A percentile compares a stretch with the other conserved stretches of the same genome.
phyloP scores from a whole-genome alignment of 2,888 invertebrate genomes.

The Tenthredo notha region DNA sequence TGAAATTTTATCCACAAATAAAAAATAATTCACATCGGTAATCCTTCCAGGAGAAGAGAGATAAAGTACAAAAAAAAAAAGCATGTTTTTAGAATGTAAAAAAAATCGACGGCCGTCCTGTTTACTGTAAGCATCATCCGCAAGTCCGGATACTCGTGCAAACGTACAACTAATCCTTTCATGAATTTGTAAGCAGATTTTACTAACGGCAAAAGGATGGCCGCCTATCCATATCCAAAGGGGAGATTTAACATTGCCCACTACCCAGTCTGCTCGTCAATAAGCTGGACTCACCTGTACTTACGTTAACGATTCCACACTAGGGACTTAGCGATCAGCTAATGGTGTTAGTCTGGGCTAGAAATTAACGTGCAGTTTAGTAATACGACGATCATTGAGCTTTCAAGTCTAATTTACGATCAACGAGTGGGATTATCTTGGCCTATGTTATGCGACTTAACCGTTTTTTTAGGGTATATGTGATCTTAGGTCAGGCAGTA shows the following conservation, averaged over 20 bases:
- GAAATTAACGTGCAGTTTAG: not conserved
- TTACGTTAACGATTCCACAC: not conserved
- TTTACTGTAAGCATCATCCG: conserved; percentile 23
- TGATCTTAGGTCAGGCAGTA: not conserved
- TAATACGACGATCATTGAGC: conserved; percentile 7
- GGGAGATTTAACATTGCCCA: not conserved
- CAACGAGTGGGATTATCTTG: not conserved
- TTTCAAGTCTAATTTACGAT: not conserved
- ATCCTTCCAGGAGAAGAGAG: not conserved
- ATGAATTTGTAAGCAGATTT: conserved; percentile 38
- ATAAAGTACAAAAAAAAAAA: too few species aligned
- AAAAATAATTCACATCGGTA: not conserved
- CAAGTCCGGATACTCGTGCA: conserved; percentile 3
- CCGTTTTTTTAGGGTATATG: not conserved
- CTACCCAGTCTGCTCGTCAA: not conserved
- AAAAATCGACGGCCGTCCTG: conserved; percentile 1
- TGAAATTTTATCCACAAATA: not conserved
- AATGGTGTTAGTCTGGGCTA: not conserved
- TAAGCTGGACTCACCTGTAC: not conserved
- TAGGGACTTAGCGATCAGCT: not conserved
- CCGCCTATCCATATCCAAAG: conserved; percentile 21
- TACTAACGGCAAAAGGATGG: conserved; percentile 9
- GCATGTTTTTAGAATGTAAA: not conserved
- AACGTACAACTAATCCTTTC: conserved; percentile 31
- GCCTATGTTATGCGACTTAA: not conserved